Percentiles rank a stretch among this genome's conserved stretches.
phyloP scores from a whole-genome alignment of 92 coral and sea anemone species.

The Parazoanthus atlanticus region DNA sequence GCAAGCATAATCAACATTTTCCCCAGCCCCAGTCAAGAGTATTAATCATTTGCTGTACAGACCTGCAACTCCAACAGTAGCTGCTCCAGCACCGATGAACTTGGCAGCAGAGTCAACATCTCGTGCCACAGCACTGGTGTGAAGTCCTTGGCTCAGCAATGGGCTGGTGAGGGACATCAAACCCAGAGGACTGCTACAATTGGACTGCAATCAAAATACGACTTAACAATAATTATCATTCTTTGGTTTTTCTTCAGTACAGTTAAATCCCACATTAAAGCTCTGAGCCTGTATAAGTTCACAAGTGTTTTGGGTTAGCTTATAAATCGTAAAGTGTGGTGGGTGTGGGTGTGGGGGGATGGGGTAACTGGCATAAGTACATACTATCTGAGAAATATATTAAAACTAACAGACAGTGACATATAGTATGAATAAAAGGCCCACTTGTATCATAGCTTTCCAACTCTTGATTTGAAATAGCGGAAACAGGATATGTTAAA shows the following conservation, averaged over 20 bases:
- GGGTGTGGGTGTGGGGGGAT: no score
- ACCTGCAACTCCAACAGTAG: constrained; percentile 99
- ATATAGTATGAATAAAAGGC: no score
- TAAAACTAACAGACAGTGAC: no score
- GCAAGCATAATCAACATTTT: not conserved
- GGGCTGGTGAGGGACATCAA: constrained; percentile 35
- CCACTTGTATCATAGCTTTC: no score
- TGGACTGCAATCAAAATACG: not conserved
- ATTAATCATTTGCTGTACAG: not conserved
- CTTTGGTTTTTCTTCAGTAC: not conserved
- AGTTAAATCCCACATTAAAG: not conserved
- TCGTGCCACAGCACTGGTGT: constrained; percentile 90
- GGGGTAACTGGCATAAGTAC: no score
- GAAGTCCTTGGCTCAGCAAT: constrained; percentile 84
- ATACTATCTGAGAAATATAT: no score
- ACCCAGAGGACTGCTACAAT: constrained; percentile 35
- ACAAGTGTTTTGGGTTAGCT: no score
- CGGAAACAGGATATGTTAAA: no score
- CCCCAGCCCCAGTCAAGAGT: not conserved
- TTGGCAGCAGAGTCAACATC: constrained; percentile 99
- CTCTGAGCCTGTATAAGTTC: no score
- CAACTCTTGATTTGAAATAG: no score
- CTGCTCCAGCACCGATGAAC: constrained; percentile 99
- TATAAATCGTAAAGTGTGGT: no score
- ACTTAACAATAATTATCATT: not conserved